Evolutionary conservation across 2,797 vertebrate genomes (phyloP), one percentile per base, ranked within the genome.

Genomic region (Cossypha heuglini): DNA sequence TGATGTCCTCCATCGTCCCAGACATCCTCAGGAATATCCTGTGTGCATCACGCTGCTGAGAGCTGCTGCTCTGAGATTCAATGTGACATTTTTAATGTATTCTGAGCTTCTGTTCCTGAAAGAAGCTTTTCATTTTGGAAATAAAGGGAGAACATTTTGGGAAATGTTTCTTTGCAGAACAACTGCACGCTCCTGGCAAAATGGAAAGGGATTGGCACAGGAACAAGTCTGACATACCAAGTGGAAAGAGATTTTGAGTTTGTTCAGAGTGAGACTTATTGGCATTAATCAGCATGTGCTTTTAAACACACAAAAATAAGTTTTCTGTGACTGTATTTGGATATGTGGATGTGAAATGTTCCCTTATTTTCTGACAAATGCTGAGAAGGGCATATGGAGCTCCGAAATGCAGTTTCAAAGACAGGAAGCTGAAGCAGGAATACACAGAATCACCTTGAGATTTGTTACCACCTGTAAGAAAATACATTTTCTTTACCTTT

Each of bases 261-360:
- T 90, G 45, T 96, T 94, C 79, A 77, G 89, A 68, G 69, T 69
- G 91, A 89, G 84, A 42, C 78, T 63, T 59, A 82, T 52, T 92
- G 81, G 55, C 85, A 91, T 94, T 97, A 95, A 96, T 93, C 94
- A 93, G 63, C 38, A 61, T 37, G 62, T 95, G 71, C 87, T 95
- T 93, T 93, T 95, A 89, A 95, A 85, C 28, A 81, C 31, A 68
- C 11, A 77, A 74, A 95, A 89, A 25, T 29, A 89, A 69, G 31
- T 74, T 87, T 90, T 57, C 78, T 91, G 61, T 49, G 84, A 67
- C 78, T 93, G 4, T 93, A 74, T 69, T 94, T 87, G 94, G 93
- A 90, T 93, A 55, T 54, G 57, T 93, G 79, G 63, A 93, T 93
- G 75, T 73, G 96, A 88, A 96, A 88, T 87, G 28, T 77, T 29